Conservation (phyloP, 1,140 invertebrate genomes). For the Rhopalosiphum padi region DNA sequence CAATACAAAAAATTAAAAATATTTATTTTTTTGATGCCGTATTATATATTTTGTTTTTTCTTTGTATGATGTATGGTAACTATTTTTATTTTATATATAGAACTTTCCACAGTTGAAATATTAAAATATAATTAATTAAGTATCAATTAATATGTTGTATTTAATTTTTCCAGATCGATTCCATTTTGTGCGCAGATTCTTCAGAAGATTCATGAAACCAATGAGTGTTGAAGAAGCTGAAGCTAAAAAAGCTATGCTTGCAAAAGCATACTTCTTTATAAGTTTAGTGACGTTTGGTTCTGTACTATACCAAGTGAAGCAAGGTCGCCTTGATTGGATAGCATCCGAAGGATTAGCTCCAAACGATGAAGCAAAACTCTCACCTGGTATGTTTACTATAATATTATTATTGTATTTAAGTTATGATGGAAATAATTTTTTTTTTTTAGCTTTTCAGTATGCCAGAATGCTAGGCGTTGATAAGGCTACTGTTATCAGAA, state of each 20-base stretch:
- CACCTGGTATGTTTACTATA: slow-evolving; percentile 14
- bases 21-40: not conserved
- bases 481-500: slow-evolving; percentile 37
- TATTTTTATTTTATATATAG: not conserved
- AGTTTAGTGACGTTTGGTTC: not conserved
- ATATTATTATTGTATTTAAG: not conserved
- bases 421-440: not conserved
- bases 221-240: slow-evolving; percentile 38
- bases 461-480: slow-evolving; percentile 35
- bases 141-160: not conserved
- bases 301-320: slow-evolving; percentile 22
- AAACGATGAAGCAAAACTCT: slow-evolving; percentile 38
- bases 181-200: slow-evolving; percentile 24
- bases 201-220: slow-evolving; percentile 48
- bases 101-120: not conserved
- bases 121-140: not conserved
- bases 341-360: slow-evolving; percentile 47
- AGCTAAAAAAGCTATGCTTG: not conserved
- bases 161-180: not conserved
- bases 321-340: slow-evolving; percentile 34
- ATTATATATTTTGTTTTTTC: not conserved
- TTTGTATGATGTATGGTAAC: not conserved
- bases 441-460: slow-evolving; percentile 38
- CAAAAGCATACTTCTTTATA: not conserved
- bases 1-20: not conserved